Conservation (phyloP, 1,140 invertebrate genomes). For the Pantala flavescens region DNA sequence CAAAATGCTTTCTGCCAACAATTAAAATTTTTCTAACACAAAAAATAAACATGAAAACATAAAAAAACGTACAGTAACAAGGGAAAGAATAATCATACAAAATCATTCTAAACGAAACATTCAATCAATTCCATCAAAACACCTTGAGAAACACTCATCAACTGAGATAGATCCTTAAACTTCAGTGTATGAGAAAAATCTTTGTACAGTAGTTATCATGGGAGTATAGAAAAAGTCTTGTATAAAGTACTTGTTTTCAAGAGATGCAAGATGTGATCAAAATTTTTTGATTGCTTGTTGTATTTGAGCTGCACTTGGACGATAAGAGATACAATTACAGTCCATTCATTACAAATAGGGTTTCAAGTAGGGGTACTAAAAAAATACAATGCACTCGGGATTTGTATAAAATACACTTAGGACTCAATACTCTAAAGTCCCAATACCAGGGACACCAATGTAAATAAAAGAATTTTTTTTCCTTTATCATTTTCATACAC, state of each 20-base stretch:
- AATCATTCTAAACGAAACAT: no score
- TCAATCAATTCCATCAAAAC: no score
- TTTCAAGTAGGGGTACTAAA: not conserved
- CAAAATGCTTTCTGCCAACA: no score
- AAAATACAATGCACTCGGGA: slow-evolving; percentile 1
- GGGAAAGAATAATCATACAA: no score
- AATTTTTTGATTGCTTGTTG: slow-evolving; percentile 1
- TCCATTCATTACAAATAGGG: not conserved
- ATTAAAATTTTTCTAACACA: no score
- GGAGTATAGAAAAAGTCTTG: not conserved
- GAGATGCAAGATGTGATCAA: not conserved
- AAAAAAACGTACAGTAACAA: no score
- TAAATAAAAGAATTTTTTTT: not conserved
- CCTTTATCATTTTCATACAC: not conserved
- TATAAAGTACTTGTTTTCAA: not conserved
- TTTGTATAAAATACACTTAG: not conserved
- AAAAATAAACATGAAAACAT: no score
- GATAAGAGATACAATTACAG: not conserved
- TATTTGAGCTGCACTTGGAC: slow-evolving; percentile 8
- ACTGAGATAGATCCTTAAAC: no score
- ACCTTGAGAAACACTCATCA: no score
- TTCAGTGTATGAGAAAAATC: not conserved
- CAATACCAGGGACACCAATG: not conserved
- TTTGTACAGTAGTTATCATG: slow-evolving; percentile 4
- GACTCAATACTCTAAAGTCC: not conserved